phyloP scores from a whole-genome alignment of 2,113 vertebrate genomes.

The Microcebus jonahi region DNA sequence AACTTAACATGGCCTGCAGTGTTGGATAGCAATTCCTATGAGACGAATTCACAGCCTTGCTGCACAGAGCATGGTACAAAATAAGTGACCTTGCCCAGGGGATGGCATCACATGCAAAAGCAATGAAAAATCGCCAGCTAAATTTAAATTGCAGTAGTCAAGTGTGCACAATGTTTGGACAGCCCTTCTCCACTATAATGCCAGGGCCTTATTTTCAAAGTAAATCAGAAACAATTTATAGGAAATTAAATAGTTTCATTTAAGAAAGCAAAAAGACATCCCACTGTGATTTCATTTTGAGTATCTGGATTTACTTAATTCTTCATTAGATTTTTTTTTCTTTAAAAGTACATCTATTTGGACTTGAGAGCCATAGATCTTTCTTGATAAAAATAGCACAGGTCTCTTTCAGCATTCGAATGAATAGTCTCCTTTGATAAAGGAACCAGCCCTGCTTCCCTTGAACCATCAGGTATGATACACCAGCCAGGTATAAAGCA shows the following conservation, averaged over 20 bases:
- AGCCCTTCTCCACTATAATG: neutral
- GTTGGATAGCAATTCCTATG: neutral
- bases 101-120: neutral
- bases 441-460: neutral
- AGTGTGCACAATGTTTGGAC: neutral
- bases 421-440: neutral
- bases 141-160: neutral
- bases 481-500: neutral
- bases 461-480: neutral
- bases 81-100: neutral
- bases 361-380: neutral
- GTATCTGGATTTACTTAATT: neutral
- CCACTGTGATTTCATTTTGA: neutral
- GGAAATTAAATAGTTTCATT: conserved; percentile 6
- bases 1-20: neutral
- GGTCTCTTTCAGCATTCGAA: neutral
- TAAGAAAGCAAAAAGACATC: conserved; percentile 24
- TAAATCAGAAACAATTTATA: neutral
- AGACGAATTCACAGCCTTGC: neutral
- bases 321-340: neutral
- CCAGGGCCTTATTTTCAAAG: neutral
- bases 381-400: neutral
- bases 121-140: neutral
- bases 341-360: neutral
- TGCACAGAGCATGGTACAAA: neutral